Evolutionary conservation across 1,140 invertebrate species (phyloP), one percentile per base, ranked within the genome.

Genomic region (Drosophila oshimai): DNA sequence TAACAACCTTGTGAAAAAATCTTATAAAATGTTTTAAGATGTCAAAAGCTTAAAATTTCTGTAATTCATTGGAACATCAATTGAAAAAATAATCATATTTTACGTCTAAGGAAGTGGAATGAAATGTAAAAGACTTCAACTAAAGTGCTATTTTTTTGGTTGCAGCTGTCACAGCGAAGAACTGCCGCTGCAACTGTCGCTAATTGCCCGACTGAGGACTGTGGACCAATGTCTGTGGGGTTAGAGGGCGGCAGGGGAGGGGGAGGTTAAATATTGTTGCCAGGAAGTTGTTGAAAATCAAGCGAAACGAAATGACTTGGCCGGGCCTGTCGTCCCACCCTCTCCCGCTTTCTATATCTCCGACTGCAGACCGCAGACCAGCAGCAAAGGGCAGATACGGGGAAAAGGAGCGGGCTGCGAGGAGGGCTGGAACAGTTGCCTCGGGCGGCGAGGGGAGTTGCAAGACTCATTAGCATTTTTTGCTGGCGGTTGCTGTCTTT

Each of bases 231-330:
- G 79, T 60, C 67, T 65, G 67, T 54, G 51, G 26, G 42, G 39
- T 47, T 26, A 46, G 47, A 58, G 20, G 55, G 39, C 39, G 51
- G 26, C 10, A 10, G 13, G 6, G 36, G 28, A 49, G 44, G 44
- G 26, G 18, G 13, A 46, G 51, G 46, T 77, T 47, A 46, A 74
- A 29, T 70, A 64, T 58, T 61, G 74, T 61, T 68, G 71, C 50
- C 80, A 84, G 80, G 81, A 84, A 84, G 80, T 84, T 64, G 81
- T 84, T 84, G 65, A 87, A 79, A 84, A 84, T 84, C 80, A 84
- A 84, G 80, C 80, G 80, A 80, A 80, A 86, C 80, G 80, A 84
- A 84, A 80, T 80, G 64, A 75, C 75, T 86, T 68, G 75, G 65
- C 71, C 64, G 26, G 28, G 12, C 13, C 31, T 6, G 12, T 34